These are phyloP conservation scores for Drosophila ohnishii DNA, from an alignment of 1,140 invertebrate genomes.

Conservation along the genomic window DNA sequence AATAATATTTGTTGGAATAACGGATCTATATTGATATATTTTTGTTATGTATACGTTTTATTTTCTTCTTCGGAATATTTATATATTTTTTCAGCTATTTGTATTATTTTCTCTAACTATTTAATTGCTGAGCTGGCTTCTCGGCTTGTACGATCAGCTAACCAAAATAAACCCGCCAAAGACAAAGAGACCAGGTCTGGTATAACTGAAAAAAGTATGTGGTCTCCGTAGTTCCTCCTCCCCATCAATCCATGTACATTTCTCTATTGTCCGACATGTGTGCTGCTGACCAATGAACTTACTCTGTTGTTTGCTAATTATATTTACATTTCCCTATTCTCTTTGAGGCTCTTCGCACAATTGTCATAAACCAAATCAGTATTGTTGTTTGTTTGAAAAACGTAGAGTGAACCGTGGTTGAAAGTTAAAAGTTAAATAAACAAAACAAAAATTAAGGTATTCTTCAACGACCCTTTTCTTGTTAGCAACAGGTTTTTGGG, in stretches of 20 bases:
- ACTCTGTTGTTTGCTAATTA: constrained; percentile 66
- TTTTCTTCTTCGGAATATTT: neutral
- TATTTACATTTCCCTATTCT: constrained; percentile 64
- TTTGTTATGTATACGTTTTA: neutral
- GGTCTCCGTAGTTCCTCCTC: constrained; percentile 4
- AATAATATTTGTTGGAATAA: neutral
- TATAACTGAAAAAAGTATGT: constrained; percentile 4
- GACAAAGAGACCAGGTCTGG: constrained; percentile 12
- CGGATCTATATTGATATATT: too few relatives aligned
- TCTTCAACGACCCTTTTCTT: neutral
- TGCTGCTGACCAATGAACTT: constrained; percentile 69
- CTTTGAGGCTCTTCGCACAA: constrained; percentile 44
- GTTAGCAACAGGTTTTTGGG: neutral
- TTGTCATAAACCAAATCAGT: constrained; percentile 49
- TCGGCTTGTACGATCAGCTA: constrained; percentile 19
- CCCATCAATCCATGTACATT: neutral
- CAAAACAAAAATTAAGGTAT: neutral
- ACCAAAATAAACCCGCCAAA: constrained; percentile 17
- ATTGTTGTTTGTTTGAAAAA: constrained; percentile 26
- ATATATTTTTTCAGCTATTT: neutral
- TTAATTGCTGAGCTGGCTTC: constrained; percentile 19
- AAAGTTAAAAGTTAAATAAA: neutral
- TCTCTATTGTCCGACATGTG: constrained; percentile 20
- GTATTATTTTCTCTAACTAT: neutral
- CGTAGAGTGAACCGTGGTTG: constrained; percentile 24